Base-by-base conservation (phyloP, 2,113 vertebrate genomes). In the Amblyopsis rosae region DNA sequence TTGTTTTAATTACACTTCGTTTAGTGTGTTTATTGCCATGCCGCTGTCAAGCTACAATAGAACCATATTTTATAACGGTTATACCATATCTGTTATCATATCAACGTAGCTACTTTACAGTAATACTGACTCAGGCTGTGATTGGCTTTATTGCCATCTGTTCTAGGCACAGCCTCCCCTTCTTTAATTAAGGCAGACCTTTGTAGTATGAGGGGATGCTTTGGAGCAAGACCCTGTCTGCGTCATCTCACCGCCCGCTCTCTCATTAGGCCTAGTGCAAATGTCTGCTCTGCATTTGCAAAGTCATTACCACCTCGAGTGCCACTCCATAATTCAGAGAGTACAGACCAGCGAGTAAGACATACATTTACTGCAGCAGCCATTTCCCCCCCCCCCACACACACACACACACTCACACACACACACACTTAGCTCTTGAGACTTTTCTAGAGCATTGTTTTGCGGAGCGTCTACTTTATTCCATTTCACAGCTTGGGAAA, bases 141-240 rank as follows among this genome's bases (percentile, higher is more conserved):
- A 19, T 61, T 55, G 83, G 77, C 78, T 78, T 65, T 10, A 0
- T 62, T 32, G 58, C 7, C 35, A 54, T 66, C 35, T 76, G 81
- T 59, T 73, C 82, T 76, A 79, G 79, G 81, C 83, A 84, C 71
- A 82, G 82, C 81, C 73, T 56, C 46, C 59, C 61, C 67, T 76
- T 78, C 80, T 88, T 76, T 88, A 75, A 87, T 85, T 78, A 68
- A 26, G 82, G 71, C 76, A 53, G 77, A 68, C 67, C 80, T 79
- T 82, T 51, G 84, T 81, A 60, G 83, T 59, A 80, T 26, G 35
- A 73, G 69, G 67, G 80, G 60, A 61, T 41, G 70, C 4, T 81
- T 83, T 82, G 76, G 79, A 76, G 53, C 56, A 66, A 59, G 46
- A 69, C 81, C 80, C 84, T 67, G 79, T 82, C 69, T 72, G 72